These are phyloP conservation scores for Coturnix japonica DNA, from an alignment of 2,113 vertebrate genomes.

Conservation along the genomic window DNA sequence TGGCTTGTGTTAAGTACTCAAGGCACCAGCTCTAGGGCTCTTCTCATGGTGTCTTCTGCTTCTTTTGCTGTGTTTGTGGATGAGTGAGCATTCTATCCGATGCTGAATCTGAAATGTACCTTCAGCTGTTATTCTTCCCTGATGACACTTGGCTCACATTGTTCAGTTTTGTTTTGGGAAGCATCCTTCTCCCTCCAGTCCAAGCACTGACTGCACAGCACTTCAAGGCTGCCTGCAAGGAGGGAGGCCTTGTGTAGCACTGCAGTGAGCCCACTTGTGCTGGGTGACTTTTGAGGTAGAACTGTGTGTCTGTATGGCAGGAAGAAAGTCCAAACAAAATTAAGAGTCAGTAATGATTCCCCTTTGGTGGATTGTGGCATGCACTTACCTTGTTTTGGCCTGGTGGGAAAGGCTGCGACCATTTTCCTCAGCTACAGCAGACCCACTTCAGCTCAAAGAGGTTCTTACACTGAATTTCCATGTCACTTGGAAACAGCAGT, in stretches of 20 bases:
- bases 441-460: neutral
- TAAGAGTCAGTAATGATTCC: neutral
- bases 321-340: neutral
- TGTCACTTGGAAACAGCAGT: neutral
- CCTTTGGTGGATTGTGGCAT: neutral
- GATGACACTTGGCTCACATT: neutral
- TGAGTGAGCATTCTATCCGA: neutral
- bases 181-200: neutral
- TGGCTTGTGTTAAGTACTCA: no score
- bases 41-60: neutral
- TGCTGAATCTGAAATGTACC: neutral
- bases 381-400: neutral
- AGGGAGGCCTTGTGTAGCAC: neutral
- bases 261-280: rapidly evolving
- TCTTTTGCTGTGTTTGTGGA: rapidly evolving
- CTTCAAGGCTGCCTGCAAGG: neutral
- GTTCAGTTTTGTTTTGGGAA: neutral
- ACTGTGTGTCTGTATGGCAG: neutral
- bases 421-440: neutral
- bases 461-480: neutral
- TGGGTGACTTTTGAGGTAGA: neutral
- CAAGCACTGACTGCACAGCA: neutral
- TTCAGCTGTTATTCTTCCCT: neutral
- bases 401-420: rapidly evolving
- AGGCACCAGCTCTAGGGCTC: neutral